phyloP scores from a whole-genome alignment of 2,888 invertebrate species.

The Beris chalybata region DNA sequence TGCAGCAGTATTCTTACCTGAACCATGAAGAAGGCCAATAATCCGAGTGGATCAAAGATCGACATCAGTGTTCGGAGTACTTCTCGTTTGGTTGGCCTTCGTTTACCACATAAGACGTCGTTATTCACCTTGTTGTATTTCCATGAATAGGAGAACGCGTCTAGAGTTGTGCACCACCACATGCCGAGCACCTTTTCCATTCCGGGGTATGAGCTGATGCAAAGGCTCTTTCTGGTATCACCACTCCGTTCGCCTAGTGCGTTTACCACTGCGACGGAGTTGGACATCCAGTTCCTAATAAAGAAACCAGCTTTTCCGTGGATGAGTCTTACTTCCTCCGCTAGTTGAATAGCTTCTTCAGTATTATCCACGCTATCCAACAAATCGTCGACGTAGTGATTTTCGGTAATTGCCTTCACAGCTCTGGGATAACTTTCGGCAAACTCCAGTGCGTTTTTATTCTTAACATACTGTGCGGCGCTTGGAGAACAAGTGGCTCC shows the following conservation, averaged over 20 bases:
- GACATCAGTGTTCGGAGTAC: slow-evolving; percentile 37
- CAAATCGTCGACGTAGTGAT: slow-evolving; percentile 31
- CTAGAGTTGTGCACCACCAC: slow-evolving; percentile 36
- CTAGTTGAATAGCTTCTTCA: slow-evolving; percentile 10
- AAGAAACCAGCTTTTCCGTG: slow-evolving; percentile 33
- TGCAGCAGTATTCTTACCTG: slow-evolving; percentile 39
- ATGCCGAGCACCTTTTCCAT: slow-evolving; percentile 37
- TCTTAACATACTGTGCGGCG: slow-evolving; percentile 38
- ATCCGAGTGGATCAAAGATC: too few species aligned
- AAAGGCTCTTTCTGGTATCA: neutral
- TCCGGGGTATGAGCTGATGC: slow-evolving; percentile 1
- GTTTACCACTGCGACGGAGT: slow-evolving; percentile 25
- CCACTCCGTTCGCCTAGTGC: slow-evolving; percentile 29
- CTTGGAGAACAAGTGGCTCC: slow-evolving; percentile 39
- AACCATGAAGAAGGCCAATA: neutral
- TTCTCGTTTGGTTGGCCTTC: slow-evolving; percentile 37
- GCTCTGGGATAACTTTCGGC: slow-evolving; percentile 36
- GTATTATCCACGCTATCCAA: neutral
- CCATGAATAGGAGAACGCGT: slow-evolving; percentile 34
- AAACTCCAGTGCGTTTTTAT: slow-evolving; percentile 37
- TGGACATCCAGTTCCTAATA: slow-evolving; percentile 40
- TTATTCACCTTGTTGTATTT: slow-evolving; percentile 33
- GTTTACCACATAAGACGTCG: neutral
- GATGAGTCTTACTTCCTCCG: slow-evolving; percentile 26
- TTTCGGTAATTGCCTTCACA: slow-evolving; percentile 33